phyloP scores from a whole-genome alignment of 2,113 vertebrate species.

The Periophthalmus modestus region DNA sequence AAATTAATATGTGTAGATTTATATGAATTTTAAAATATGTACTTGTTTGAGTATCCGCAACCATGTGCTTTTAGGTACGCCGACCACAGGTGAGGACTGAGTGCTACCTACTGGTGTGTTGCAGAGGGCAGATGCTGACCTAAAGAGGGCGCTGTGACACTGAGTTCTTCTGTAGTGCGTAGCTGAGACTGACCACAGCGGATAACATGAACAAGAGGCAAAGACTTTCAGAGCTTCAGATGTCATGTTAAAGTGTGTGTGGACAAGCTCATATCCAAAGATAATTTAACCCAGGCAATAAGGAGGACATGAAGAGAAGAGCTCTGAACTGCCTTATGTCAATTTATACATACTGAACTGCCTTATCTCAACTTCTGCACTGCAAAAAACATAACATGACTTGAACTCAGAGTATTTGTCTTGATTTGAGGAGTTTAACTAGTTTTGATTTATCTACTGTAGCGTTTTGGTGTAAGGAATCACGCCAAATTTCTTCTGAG shows the following conservation, averaged over 20 bases:
- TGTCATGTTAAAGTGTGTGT: neutral
- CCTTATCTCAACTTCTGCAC: neutral
- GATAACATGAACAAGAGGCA: neutral
- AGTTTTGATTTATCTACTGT: neutral
- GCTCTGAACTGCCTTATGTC: conserved; percentile 15
- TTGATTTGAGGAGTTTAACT: neutral
- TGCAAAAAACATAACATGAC: neutral
- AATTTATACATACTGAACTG: neutral
- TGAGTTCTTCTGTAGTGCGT: conserved; percentile 7
- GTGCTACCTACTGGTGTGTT: conserved; percentile 70
- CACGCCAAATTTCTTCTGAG: too few species aligned
- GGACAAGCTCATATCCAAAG: neutral
- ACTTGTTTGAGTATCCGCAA: too few species aligned
- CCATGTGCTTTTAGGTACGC: conserved; percentile 36
- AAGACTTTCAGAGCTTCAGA: neutral
- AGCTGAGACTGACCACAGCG: neutral
- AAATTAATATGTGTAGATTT: too few species aligned
- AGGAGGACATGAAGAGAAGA: conserved; percentile 20
- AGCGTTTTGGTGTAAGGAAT: too few species aligned
- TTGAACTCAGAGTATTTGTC: neutral
- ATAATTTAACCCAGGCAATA: neutral
- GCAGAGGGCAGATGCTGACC: conserved; percentile 38
- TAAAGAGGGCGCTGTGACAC: conserved; percentile 45
- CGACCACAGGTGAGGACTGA: conserved; percentile 66
- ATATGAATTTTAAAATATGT: too few species aligned